Evolutionary conservation across 2,888 invertebrate genomes (phyloP).

Genomic region (Volucella inflata): DNA sequence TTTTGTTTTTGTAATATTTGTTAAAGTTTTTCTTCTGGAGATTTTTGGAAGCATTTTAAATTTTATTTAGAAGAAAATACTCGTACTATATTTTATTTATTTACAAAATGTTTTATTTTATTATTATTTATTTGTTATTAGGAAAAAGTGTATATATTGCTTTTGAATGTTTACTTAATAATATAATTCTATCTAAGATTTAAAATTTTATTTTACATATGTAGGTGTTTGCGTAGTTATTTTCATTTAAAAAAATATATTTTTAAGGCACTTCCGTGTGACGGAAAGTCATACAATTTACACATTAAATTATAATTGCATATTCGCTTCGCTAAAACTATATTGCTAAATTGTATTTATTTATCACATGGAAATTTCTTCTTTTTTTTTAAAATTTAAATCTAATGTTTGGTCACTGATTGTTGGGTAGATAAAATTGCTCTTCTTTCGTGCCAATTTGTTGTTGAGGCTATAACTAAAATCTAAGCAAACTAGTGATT

Average conservation of each 20-base stretch:
- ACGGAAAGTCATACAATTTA: slow-evolving; percentile 80
- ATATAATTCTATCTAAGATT: slow-evolving; percentile 38
- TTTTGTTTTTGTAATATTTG: slow-evolving; percentile 12
- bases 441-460: too few species aligned
- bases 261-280: slow-evolving; percentile 84
- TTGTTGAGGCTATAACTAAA: too few species aligned
- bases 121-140: slow-evolving; percentile 41
- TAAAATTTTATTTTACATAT: slow-evolving; percentile 41
- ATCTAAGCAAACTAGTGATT: too few species aligned
- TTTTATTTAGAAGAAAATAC: slow-evolving; percentile 58
- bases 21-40: slow-evolving; percentile 29
- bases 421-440: too few species aligned
- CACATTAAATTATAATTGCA: not conserved
- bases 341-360: too few species aligned
- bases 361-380: not conserved
- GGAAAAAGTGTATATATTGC: slow-evolving; percentile 73
- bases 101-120: slow-evolving; percentile 38
- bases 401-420: too few species aligned
- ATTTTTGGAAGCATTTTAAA: slow-evolving; percentile 68
- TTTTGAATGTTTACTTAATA: slow-evolving; percentile 49
- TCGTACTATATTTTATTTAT: slow-evolving; percentile 42
- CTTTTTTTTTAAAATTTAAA: too few species aligned
- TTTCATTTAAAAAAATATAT: slow-evolving; percentile 48
- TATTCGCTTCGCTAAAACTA: slow-evolving; percentile 11
- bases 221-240: slow-evolving; percentile 15